Conservation (phyloP, 2,888 invertebrate genomes). For the Ashinkailepas kermadecensis region DNA sequence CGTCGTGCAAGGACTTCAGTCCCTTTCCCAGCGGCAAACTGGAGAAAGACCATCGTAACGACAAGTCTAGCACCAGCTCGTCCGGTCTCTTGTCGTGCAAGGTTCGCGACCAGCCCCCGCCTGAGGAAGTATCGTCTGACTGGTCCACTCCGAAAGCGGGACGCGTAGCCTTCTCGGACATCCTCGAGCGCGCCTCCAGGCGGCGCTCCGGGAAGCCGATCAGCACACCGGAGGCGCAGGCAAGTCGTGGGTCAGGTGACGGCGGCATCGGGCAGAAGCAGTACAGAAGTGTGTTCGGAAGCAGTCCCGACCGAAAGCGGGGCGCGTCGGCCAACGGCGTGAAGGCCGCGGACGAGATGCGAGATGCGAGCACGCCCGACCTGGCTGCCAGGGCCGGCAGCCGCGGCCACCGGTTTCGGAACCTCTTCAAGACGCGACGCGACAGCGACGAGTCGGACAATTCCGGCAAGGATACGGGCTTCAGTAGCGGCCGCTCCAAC, state of each 20-base stretch:
- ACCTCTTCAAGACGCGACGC: not conserved
- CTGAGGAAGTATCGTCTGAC: not conserved
- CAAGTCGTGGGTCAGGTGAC: not conserved
- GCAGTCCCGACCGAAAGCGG: no score
- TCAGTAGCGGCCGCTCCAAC: slow-evolving; percentile 14
- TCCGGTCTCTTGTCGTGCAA: not conserved
- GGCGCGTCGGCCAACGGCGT: no score
- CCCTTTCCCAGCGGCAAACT: not conserved
- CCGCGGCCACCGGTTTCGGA: not conserved
- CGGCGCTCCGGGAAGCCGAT: not conserved
- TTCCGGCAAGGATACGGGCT: slow-evolving; percentile 15
- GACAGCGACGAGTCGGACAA: slow-evolving; percentile 19
- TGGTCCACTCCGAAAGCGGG: not conserved
- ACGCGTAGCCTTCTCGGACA: not conserved
- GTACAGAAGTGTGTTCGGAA: not conserved
- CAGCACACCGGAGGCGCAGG: not conserved
- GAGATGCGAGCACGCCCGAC: not conserved
- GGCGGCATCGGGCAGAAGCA: not conserved
- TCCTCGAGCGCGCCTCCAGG: not conserved
- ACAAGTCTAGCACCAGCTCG: not conserved
- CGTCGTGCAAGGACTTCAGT: not conserved
- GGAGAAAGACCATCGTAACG: not conserved
- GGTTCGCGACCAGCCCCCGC: not conserved
- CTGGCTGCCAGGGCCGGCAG: not conserved
- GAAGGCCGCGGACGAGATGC: no score